These are phyloP conservation scores for Scomber scombrus DNA, from an alignment of 2,113 vertebrate species.

Conservation along the genomic window DNA sequence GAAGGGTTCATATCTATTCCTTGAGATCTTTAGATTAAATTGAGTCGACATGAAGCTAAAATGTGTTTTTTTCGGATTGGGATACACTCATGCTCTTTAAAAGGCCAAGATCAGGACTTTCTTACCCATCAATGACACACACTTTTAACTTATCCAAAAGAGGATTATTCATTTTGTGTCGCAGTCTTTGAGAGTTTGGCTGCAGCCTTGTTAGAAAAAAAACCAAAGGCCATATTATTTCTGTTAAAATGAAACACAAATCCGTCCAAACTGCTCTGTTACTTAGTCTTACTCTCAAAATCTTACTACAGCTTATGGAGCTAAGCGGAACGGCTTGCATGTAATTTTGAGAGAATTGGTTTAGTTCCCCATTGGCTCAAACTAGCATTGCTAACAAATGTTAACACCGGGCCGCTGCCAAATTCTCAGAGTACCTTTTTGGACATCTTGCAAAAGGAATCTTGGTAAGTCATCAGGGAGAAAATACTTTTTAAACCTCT, in stretches of 20 bases:
- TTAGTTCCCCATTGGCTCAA: conserved; percentile 56
- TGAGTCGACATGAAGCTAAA: conserved; percentile 18
- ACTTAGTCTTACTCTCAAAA: conserved; percentile 43
- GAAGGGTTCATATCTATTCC: conserved; percentile 8
- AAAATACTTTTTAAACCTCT: conserved; percentile 41
- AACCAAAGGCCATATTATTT: conserved; percentile 41
- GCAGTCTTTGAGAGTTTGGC: conserved; percentile 15
- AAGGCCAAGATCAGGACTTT: background rate
- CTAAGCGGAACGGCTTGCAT: conserved; percentile 52
- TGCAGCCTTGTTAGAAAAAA: conserved; percentile 12
- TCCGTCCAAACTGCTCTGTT: conserved; percentile 49
- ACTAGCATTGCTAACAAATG: conserved; percentile 58
- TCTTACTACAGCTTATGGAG: conserved; percentile 39
- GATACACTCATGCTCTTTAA: background rate
- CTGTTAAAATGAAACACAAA: conserved; percentile 63
- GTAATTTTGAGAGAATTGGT: conserved; percentile 59
- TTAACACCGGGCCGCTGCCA: conserved; percentile 43
- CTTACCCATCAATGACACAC: background rate
- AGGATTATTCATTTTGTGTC: conserved; percentile 3
- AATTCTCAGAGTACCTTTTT: conserved; percentile 49
- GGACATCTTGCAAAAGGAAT: conserved; percentile 45
- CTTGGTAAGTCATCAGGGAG: conserved; percentile 35
- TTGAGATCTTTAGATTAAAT: conserved; percentile 10
- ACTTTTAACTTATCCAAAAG: background rate
- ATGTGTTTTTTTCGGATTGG: background rate